Evolutionary conservation across 2,888 invertebrate genomes (phyloP).

Genomic region (Acronicta aceris): DNA sequence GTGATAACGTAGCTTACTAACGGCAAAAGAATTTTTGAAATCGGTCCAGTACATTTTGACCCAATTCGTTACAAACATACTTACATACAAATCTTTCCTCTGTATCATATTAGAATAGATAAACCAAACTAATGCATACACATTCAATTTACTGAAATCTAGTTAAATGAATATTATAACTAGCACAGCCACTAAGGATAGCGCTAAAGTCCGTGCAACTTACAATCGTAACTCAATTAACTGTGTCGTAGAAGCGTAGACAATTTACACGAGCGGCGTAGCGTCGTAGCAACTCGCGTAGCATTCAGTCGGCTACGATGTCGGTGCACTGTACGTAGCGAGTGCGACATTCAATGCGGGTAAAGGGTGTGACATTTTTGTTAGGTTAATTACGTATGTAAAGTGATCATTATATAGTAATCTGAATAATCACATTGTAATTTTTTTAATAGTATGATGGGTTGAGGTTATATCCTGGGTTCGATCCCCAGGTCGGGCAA

Average conservation of each 20-base stretch:
- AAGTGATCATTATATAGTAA: background rate
- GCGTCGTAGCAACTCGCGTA: conserved; percentile 45
- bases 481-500: too few relatives aligned
- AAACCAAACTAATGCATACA: too few relatives aligned
- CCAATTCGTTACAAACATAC: too few relatives aligned
- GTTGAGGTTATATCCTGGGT: too few relatives aligned
- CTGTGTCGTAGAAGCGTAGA: conserved; percentile 41
- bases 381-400: conserved; percentile 4
- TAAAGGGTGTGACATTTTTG: conserved; percentile 11
- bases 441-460: too few relatives aligned
- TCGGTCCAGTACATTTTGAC: too few relatives aligned
- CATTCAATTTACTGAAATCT: background rate
- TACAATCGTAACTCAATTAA: conserved; percentile 43
- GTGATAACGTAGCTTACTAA: too few relatives aligned
- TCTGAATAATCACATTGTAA: too few relatives aligned
- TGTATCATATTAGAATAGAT: too few relatives aligned
- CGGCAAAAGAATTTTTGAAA: too few relatives aligned
- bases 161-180: conserved; percentile 8
- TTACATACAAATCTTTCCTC: too few relatives aligned
- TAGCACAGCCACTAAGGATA: conserved; percentile 20
- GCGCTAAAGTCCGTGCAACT: conserved; percentile 22
- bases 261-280: conserved; percentile 40
- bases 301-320: conserved; percentile 40
- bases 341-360: conserved; percentile 17
- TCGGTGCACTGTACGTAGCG: conserved; percentile 20